phyloP scores from a whole-genome alignment of 92 coral and sea anemone genomes.

The Umimayanthus chanpuru region DNA sequence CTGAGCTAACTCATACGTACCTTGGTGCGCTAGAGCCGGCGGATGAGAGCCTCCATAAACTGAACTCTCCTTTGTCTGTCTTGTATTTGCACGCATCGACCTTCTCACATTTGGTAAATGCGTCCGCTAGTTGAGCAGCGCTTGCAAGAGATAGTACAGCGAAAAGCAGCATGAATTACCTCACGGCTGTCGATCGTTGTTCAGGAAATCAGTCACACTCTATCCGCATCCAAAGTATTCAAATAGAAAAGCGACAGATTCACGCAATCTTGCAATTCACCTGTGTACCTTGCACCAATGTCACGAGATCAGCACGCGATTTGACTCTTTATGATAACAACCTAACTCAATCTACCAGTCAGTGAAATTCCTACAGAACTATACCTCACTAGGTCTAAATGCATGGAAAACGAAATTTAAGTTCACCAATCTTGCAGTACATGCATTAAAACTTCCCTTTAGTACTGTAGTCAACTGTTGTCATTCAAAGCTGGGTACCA shows the following conservation, averaged over 20 bases:
- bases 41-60: not conserved
- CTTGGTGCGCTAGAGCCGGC: not conserved
- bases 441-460: too few relatives aligned
- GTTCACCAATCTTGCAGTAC: too few relatives aligned
- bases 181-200: not conserved
- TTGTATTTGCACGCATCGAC: not conserved
- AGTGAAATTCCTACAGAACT: too few relatives aligned
- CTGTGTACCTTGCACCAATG: not conserved
- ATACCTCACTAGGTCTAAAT: too few relatives aligned
- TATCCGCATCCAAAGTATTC: not conserved
- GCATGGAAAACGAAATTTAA: too few relatives aligned
- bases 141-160: not conserved
- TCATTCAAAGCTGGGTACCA: too few relatives aligned
- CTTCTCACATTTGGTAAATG: conserved; percentile 26
- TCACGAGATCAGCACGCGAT: not conserved
- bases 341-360: not conserved
- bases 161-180: not conserved
- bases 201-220: too few relatives aligned
- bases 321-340: not conserved
- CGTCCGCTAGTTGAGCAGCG: not conserved
- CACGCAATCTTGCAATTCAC: not conserved
- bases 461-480: too few relatives aligned
- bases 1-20: not conserved
- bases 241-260: not conserved
- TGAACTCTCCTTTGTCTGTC: conserved; percentile 9